phyloP scores from a whole-genome alignment of 1,140 invertebrate genomes.

The Leguminivora glycinivorella region DNA sequence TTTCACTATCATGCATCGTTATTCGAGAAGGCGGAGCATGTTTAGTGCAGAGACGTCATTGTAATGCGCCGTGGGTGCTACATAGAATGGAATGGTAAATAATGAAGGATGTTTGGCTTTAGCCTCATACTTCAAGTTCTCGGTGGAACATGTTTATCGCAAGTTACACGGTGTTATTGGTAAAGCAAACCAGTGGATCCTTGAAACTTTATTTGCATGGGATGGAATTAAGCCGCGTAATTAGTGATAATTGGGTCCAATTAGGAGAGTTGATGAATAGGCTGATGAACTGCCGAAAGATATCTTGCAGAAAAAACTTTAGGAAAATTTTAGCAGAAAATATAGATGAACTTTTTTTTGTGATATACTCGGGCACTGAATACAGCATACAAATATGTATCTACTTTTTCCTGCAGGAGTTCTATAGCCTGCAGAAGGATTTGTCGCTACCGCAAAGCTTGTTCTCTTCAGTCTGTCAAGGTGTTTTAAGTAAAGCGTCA shows the following conservation, averaged over 20 bases:
- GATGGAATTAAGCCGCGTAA: conserved; percentile 28
- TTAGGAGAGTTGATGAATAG: conserved; percentile 30
- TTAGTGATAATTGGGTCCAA: conserved; percentile 36
- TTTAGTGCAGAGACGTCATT: conserved; percentile 42
- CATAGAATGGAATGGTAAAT: conserved; percentile 26
- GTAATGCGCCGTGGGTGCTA: conserved; percentile 47
- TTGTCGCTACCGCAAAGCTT: too few species aligned
- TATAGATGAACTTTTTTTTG: background rate
- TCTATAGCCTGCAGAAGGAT: too few species aligned
- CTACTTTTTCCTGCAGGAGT: too few species aligned
- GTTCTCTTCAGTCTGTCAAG: too few species aligned
- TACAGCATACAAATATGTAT: background rate
- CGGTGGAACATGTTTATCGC: conserved; percentile 16
- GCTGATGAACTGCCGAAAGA: background rate
- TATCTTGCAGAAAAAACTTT: background rate
- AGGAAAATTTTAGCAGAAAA: background rate
- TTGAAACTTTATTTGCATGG: conserved; percentile 22
- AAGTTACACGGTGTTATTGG: background rate
- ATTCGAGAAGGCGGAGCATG: conserved; percentile 19
- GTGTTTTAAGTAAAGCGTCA: too few species aligned
- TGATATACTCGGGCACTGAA: background rate
- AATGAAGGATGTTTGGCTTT: conserved; percentile 24
- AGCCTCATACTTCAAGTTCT: conserved; percentile 18
- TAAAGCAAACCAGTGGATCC: conserved; percentile 4
- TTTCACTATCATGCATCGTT: conserved; percentile 28